Base-by-base conservation (phyloP, 37 sponge, comb jelly and placozoan species). In the Chondrosia reniformis region DNA sequence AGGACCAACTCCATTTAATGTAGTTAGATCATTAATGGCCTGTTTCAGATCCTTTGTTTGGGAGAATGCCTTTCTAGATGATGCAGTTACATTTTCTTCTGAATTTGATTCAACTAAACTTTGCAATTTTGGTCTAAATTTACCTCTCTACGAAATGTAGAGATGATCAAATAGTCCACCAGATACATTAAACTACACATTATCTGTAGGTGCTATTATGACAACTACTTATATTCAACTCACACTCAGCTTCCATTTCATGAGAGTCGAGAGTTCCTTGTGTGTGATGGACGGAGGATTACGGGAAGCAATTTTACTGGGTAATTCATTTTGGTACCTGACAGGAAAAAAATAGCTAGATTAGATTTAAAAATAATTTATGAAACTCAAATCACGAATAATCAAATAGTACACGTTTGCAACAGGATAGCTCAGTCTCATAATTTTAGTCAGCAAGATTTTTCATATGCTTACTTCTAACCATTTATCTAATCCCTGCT, bases 181-280 rank as follows among this genome's bases (percentile, higher is more conserved):
- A n/a, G n/a, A n/a, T n/a, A n/a, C n/a, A n/a, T n/a, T n/a, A n/a
- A n/a, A n/a, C n/a, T n/a, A n/a, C n/a, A n/a, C n/a, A n/a, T n/a
- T n/a, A n/a, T n/a, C n/a, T n/a, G n/a, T n/a, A n/a, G n/a, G n/a
- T n/a, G n/a, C n/a, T n/a, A n/a, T n/a, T n/a, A n/a, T n/a, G n/a
- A n/a, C n/a, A n/a, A n/a, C n/a, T n/a, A n/a, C n/a, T n/a, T n/a
- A n/a, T n/a, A n/a, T n/a, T n/a, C n/a, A 13, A 62, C 78, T 34
- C 28, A 89, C 94, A 22, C 78, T 75, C 34, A 93, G 67, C 80
- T 93, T 93, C 94, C 94, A 93, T 44, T 83, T 75, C 94, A 93
- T 93, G 32, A 93, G 65, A 64, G 80, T 85, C 27, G 42, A 33
- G 6, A 93, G 75, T 37, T 93, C 94, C 4, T 43, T 66, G 42